Percentiles rank a stretch among this genome's conserved stretches.
phyloP scores from a whole-genome alignment of 2,797 vertebrate genomes.

The Acanthopagrus latus region DNA sequence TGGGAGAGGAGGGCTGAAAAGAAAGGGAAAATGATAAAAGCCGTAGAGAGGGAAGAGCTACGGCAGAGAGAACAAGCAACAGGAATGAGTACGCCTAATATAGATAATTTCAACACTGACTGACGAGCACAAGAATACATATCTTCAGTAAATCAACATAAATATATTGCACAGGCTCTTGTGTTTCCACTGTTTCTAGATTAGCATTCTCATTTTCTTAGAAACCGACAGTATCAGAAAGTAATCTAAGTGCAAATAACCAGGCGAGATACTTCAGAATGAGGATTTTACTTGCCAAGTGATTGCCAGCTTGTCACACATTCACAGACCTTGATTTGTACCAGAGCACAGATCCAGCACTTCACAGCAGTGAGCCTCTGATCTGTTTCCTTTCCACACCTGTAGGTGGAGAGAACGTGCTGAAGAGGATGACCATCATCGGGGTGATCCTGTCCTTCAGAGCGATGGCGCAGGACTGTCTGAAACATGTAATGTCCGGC shows the following conservation, averaged over 20 bases:
- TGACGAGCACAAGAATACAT: not conserved
- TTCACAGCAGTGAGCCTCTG: not conserved
- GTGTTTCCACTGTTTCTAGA: not conserved
- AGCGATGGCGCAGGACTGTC: constrained; percentile 79
- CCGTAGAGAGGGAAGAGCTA: not conserved
- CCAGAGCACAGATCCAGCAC: not conserved
- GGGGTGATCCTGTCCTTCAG: constrained; percentile 80
- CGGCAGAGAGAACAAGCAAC: not conserved
- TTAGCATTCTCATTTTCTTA: not conserved
- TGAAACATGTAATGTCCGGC: constrained; percentile 86
- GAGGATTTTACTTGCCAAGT: not conserved
- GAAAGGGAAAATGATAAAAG: constrained; percentile 2
- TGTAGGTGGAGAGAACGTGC: constrained; percentile 90
- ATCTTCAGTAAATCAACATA: not conserved
- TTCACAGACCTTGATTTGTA: not conserved
- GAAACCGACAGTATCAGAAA: not conserved
- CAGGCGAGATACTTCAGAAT: not conserved
- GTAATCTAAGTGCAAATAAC: constrained; percentile 20
- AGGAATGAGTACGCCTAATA: not conserved
- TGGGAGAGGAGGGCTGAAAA: not conserved
- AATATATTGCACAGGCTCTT: not conserved
- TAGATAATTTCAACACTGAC: not conserved
- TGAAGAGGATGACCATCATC: constrained; percentile 93
- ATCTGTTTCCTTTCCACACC: constrained; percentile 33
- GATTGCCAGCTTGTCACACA: not conserved